Evolutionary conservation across 2,888 invertebrate species (phyloP), one percentile per base, ranked within the genome.

Genomic region (Luperina testacea): DNA sequence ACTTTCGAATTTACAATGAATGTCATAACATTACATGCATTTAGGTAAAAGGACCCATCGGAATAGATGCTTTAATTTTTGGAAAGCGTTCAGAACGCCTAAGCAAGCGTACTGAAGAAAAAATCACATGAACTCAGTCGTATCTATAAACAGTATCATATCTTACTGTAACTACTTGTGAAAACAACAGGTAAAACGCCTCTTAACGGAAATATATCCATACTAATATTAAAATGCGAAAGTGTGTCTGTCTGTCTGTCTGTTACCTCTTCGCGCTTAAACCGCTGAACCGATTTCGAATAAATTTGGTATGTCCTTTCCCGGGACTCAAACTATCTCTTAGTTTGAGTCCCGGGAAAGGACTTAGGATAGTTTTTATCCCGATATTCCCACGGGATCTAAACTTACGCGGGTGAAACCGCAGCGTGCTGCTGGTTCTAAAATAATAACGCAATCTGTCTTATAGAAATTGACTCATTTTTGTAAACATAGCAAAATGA

Each of bases 401-500:
- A 38, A 38, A 38, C 38, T 2, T 38, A 38, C 38, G 38, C 38
- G 2, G 38, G 38, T 38, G 38, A 38, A 38, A 38, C 38, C 38
- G 38, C 38, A 4, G 38, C 2, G 38, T 3, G 38, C 38, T 38
- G 2, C 38, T 38, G 4, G 38, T 38, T 38, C 4, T 67, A 48
- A 75, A 81, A 45, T 45, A 42, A 80, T 63, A 72, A 64, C 48
- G 42, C 17, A 61, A 77, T 20, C 17, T 45, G 17, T 70, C 59
- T 51, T 45, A 77, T 70, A 70, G 32, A 63, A 74, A 57, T 67
- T 76, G 59, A 81, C 71, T 81, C 81, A 77, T 64, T 32, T 64
- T 38, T 32, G 13, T 32, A 38, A 69, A 38, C 78, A n/a, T 74
- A 79, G 59, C 67, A 72, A 61, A 74, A 57, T 24, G 71, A 57